Conservation (phyloP, 2,113 vertebrate species). For the Brachirus orientalis region DNA sequence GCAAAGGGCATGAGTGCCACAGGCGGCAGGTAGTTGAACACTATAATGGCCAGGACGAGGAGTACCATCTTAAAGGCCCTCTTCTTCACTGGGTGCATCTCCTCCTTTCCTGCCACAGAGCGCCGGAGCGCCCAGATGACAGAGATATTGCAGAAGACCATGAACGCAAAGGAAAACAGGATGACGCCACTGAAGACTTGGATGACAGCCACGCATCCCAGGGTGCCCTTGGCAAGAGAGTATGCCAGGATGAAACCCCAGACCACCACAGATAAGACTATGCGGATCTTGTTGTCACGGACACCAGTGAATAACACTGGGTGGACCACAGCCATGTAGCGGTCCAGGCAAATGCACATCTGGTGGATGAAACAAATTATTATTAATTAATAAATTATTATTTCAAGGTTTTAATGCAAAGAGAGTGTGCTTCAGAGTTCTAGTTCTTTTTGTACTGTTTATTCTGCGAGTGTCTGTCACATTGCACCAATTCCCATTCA, state of each 20-base stretch:
- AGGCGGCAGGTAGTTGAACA: slow-evolving; percentile 74
- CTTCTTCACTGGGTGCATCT: slow-evolving; percentile 81
- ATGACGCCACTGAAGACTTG: slow-evolving; percentile 75
- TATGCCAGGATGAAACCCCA: slow-evolving; percentile 74
- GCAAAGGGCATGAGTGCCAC: slow-evolving; percentile 79
- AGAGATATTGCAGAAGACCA: slow-evolving; percentile 81
- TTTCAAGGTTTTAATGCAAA: neutral
- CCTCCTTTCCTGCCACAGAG: slow-evolving; percentile 75
- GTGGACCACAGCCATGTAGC: slow-evolving; percentile 81
- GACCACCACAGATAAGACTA: slow-evolving; percentile 43
- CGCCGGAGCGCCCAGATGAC: slow-evolving; percentile 80
- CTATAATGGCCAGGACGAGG: slow-evolving; percentile 74
- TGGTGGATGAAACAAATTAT: slow-evolving; percentile 16
- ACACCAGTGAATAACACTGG: slow-evolving; percentile 71
- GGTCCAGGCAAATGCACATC: slow-evolving; percentile 81
- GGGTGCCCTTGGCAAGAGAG: slow-evolving; percentile 60
- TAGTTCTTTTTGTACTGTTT: too few species aligned
- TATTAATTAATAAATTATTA: too few species aligned
- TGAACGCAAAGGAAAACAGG: slow-evolving; percentile 75
- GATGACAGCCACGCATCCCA: slow-evolving; percentile 49
- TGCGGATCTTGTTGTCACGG: slow-evolving; percentile 71
- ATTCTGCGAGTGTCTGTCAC: too few species aligned
- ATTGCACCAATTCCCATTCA: too few species aligned
- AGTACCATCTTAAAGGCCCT: slow-evolving; percentile 79
- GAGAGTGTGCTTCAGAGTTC: too few species aligned